phyloP scores from a whole-genome alignment of 1,140 invertebrate species.

The Drosophila tani region DNA sequence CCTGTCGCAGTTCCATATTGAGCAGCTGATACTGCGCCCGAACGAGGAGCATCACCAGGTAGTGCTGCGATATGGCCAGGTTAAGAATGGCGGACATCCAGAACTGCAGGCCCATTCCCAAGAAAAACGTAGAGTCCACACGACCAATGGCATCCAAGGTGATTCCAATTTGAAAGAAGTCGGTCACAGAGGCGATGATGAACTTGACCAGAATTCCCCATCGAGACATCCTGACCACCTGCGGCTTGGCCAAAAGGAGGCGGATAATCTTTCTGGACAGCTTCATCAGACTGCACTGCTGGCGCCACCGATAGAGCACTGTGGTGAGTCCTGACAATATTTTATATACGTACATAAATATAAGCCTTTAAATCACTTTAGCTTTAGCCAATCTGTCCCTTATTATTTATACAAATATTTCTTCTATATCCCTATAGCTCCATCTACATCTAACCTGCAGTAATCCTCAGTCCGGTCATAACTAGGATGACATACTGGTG shows the following conservation, averaged over 20 bases:
- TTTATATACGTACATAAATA: not conserved
- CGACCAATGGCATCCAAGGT: not conserved
- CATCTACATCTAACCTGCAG: not conserved
- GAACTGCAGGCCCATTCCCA: not conserved
- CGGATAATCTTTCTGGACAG: not conserved
- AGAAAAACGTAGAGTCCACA: accelerated
- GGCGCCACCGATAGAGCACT: constrained; percentile 12
- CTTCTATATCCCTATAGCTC: too few species aligned
- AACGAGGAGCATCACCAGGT: constrained; percentile 11
- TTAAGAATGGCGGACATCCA: constrained; percentile 1
- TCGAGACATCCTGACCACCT: not conserved
- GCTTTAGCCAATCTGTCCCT: too few species aligned
- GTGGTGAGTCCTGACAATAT: not conserved
- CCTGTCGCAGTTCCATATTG: constrained; percentile 11
- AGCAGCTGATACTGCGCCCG: constrained; percentile 20
- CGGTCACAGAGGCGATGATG: not conserved
- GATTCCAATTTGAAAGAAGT: constrained; percentile 6
- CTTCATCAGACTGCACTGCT: not conserved
- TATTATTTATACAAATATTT: too few species aligned
- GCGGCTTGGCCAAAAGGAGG: not conserved
- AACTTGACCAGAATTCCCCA: constrained; percentile 26
- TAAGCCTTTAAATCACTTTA: too few species aligned
- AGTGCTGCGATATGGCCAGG: constrained; percentile 14
- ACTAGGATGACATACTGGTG: constrained; percentile 1
- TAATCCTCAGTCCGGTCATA: not conserved